phyloP scores from a whole-genome alignment of 2,888 invertebrate genomes.

The Lutraria lutraria region DNA sequence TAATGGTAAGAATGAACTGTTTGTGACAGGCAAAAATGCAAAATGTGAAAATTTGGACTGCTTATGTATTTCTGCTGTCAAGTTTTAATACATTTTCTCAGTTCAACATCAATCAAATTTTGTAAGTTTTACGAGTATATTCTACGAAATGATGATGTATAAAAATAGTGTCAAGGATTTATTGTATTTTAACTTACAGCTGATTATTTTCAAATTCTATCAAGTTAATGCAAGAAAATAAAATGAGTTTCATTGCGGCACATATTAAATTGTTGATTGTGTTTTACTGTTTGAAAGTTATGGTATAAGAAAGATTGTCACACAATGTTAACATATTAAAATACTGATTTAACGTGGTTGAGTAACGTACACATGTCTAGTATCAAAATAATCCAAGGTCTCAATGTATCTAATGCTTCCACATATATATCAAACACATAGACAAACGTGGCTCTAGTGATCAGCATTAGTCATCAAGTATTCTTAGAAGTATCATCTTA shows the following conservation, averaged over 20 bases:
- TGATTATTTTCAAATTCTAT: neutral
- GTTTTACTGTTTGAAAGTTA: neutral
- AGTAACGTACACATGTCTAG: neutral
- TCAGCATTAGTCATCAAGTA: constrained; percentile 69
- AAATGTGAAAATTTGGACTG: too few relatives aligned
- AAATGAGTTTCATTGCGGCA: neutral
- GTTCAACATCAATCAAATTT: too few relatives aligned
- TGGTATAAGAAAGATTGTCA: neutral
- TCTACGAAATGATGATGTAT: neutral
- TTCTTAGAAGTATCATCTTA: constrained; percentile 81
- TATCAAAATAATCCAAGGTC: neutral
- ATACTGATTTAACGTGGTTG: neutral
- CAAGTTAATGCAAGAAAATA: neutral
- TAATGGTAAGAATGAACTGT: too few relatives aligned
- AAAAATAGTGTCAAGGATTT: neutral
- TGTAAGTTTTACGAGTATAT: neutral
- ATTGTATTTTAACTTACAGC: neutral
- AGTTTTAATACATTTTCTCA: too few relatives aligned
- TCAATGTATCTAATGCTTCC: neutral
- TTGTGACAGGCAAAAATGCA: too few relatives aligned
- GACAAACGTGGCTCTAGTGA: neutral
- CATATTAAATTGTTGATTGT: neutral
- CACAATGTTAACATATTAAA: neutral
- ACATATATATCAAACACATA: neutral
- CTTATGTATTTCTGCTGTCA: too few relatives aligned